Evolutionary conservation across 2,888 invertebrate genomes (phyloP).

Genomic region (Graphium colonna): DNA sequence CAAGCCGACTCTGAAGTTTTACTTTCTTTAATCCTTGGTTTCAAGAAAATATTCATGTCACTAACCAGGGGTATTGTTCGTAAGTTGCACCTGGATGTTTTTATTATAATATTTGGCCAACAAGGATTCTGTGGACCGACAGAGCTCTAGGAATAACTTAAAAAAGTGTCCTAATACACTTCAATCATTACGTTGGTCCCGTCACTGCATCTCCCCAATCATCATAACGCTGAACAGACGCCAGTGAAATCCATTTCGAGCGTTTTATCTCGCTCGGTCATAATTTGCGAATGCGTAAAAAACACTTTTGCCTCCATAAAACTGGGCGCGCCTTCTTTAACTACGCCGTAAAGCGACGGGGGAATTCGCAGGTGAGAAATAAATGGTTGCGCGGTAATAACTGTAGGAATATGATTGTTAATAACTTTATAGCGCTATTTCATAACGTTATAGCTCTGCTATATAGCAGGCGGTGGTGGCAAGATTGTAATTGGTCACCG

Average conservation of each 20-base stretch:
- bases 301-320: slow-evolving; percentile 14
- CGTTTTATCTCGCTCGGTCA: not conserved
- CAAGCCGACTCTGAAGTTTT: too few species aligned
- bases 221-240: slow-evolving; percentile 11
- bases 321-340: slow-evolving; percentile 12
- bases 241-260: not conserved
- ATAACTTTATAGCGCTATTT: not conserved
- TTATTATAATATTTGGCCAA: too few species aligned
- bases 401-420: slow-evolving; percentile 3
- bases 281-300: slow-evolving; percentile 8
- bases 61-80: too few species aligned
- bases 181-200: not conserved
- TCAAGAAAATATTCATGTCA: too few species aligned
- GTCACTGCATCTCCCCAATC: slow-evolving; percentile 1
- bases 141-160: too few species aligned
- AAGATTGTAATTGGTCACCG: too few species aligned
- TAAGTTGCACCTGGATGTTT: too few species aligned
- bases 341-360: slow-evolving; percentile 16
- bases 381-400: slow-evolving; percentile 9
- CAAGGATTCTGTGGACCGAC: too few species aligned
- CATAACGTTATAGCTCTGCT: not conserved
- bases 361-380: slow-evolving; percentile 14
- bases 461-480: not conserved
- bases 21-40: too few species aligned
- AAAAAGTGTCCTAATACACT: too few species aligned